phyloP scores from a whole-genome alignment of 2,113 vertebrate genomes.

The Bujurquina vittata region DNA sequence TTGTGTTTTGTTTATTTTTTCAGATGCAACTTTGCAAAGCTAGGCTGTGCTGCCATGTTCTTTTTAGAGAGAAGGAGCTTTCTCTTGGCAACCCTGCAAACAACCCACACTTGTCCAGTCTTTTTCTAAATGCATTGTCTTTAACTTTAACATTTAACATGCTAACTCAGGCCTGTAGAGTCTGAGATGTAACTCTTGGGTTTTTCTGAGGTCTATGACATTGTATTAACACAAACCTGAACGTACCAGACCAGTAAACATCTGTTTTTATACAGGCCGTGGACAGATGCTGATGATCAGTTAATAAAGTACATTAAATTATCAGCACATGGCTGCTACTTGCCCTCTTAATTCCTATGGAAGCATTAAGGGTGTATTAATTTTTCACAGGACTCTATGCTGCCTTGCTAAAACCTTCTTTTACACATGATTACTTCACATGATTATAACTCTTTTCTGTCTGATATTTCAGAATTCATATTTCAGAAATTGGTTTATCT shows the following conservation, averaged over 20 bases:
- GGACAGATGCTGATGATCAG: neutral
- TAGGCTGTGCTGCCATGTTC: neutral
- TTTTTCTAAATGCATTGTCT: neutral
- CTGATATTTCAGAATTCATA: neutral
- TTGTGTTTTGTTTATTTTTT: neutral
- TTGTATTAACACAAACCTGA: neutral
- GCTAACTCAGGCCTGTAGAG: neutral
- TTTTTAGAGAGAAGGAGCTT: neutral
- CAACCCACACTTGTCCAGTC: neutral
- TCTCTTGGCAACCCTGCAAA: neutral
- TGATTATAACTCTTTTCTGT: neutral
- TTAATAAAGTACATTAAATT: neutral
- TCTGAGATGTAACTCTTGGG: too few relatives aligned
- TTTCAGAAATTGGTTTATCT: neutral
- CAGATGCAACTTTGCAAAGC: neutral
- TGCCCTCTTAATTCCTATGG: neutral
- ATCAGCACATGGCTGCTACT: neutral
- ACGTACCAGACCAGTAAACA: neutral
- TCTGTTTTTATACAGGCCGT: neutral
- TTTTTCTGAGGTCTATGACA: too few relatives aligned
- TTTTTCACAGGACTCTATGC: neutral
- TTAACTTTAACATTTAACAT: neutral
- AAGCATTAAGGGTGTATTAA: neutral
- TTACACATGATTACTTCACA: neutral
- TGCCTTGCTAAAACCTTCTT: neutral